Base-by-base conservation (phyloP, 1,140 invertebrate genomes). In the Calliphora vicina region DNA sequence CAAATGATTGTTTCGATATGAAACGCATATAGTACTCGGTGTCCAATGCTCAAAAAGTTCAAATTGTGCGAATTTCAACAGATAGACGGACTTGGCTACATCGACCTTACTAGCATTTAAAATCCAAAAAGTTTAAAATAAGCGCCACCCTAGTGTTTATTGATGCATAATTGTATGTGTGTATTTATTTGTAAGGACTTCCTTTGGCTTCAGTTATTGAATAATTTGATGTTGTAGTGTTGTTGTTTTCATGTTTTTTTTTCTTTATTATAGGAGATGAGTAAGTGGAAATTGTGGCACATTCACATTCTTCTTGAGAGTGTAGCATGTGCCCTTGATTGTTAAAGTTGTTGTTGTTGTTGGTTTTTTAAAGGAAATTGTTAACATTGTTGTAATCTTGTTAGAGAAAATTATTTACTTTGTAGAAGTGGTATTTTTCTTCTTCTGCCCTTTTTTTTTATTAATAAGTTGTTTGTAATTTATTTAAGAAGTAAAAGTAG, bases 381-480 rank as follows among this genome's bases (percentile, higher is more conserved):
- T 57, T 57, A 57, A 57, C 50, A 57, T 57, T 57, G 50, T 57
- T 57, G 50, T 57, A 57, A 57, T 57, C 50, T 57, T 57, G 50
- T 57, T 57, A 57, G 15, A 45, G 50, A 35, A 57, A 57, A 57
- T 57, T 57, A 57, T 57, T 57, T 57, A 57, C 50, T 57, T 57
- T 57, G 50, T 57, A 57, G 0, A n/a, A 57, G 50, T 57, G 13
- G 50, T 57, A 17, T 57, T 17, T 57, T 35, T 35, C 4, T 5
- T 35, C 10, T 35, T 35, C 10, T 35, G 35, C 10, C 10, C 35
- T 35, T 35, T 35, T 35, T 35, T 35, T 5, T 5, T 35, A 35
- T 35, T 35, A 35, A 35, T 35, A 35, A 35, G 35, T 35, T 57
- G 45, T 57, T 15, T 57, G 45, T 57, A 57, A 57, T 57, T 17